A percentile compares a stretch with the other conserved stretches of the same genome.
These are phyloP conservation scores for Campylorhamphus procurvoides DNA, from an alignment of 2,113 vertebrate genomes.

Conservation along the genomic window DNA sequence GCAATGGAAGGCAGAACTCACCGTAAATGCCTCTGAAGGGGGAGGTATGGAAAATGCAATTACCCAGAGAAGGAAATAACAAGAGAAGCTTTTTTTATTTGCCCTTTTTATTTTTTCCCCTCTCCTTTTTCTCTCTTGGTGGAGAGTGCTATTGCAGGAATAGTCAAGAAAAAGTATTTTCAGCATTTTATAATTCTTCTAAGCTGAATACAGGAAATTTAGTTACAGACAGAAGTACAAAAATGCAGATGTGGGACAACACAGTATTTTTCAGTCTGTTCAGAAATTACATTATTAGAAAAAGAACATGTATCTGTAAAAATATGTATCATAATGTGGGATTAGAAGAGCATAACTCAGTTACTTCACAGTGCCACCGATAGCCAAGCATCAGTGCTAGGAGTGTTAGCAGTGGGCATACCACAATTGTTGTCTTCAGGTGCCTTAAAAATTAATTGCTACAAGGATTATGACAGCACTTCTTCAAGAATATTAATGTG, in stretches of 20 bases:
- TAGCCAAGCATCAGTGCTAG: background rate
- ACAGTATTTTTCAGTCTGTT: background rate
- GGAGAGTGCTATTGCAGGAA: background rate
- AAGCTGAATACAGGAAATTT: background rate
- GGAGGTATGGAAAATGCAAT: conserved; percentile 27
- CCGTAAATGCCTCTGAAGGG: conserved; percentile 45
- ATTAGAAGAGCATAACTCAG: background rate
- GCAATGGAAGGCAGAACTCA: conserved; percentile 21
- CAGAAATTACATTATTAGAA: background rate
- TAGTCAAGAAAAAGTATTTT: background rate
- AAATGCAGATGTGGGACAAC: background rate
- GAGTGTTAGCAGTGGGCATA: background rate
- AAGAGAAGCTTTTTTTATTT: background rate
- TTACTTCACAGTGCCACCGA: background rate
- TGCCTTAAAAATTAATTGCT: background rate
- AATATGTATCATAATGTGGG: background rate
- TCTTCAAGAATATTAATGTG: background rate
- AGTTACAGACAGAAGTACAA: background rate
- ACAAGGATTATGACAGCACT: background rate
- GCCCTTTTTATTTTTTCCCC: accelerated
- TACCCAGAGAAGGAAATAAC: conserved; percentile 31
- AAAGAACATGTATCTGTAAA: background rate
- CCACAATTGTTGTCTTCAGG: background rate
- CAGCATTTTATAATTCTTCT: background rate
- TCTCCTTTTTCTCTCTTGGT: background rate